Percentiles rank a stretch among this genome's conserved stretches.
Evolutionary conservation across 2,797 vertebrate genomes (phyloP).

Genomic region (Huso huso): DNA sequence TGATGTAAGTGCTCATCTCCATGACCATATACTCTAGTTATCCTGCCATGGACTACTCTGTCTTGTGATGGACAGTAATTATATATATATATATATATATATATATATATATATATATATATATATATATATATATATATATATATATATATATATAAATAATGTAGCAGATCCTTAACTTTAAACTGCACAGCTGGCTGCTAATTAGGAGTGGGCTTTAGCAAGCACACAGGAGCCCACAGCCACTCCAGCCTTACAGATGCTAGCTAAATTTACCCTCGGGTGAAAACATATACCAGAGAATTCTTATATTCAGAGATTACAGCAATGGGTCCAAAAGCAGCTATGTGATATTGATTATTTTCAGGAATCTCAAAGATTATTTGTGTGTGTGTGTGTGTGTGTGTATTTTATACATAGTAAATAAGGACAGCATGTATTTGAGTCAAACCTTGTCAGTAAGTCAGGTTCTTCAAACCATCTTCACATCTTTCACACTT

Average conservation of each 20-base stretch:
- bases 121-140: no score
- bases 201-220: constrained; percentile 36
- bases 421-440: neutral
- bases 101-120: no score
- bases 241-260: constrained; percentile 17
- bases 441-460: no score
- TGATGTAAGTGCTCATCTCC: no score
- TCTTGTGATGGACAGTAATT: no score
- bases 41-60: no score
- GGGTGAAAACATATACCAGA: constrained; percentile 11
- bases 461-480: no score
- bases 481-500: no score
- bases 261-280: constrained; percentile 13
- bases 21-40: no score
- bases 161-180: constrained; percentile 28
- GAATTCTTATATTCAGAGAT: constrained; percentile 16
- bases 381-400: no score
- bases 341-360: constrained; percentile 29
- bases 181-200: constrained; percentile 26
- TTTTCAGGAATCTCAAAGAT: constrained; percentile 21
- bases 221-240: constrained; percentile 27
- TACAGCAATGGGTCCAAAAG: constrained; percentile 15
- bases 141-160: no score
- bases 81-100: no score
- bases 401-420: neutral